phyloP scores from a whole-genome alignment of 1,140 invertebrate genomes.

The Hyles vespertilio region DNA sequence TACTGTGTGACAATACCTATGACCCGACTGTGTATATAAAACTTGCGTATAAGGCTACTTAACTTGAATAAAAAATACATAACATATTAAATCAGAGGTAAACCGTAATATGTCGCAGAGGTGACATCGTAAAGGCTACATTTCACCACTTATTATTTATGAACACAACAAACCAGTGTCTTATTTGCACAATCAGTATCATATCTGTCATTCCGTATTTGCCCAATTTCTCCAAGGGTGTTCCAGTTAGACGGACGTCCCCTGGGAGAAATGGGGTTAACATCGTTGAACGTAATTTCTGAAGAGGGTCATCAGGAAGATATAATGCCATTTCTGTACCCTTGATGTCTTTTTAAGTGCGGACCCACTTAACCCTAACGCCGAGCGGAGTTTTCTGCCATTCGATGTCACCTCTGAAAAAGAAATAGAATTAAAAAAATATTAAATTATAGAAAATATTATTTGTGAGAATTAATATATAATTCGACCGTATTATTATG shows the following conservation, averaged over 20 bases:
- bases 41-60: no score
- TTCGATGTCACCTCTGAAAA: constrained; percentile 30
- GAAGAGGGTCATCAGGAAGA: constrained; percentile 63
- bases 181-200: constrained; percentile 22
- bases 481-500: no score
- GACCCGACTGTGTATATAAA: no score
- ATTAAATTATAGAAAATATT: no score
- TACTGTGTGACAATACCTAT: no score
- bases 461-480: no score
- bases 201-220: constrained; percentile 22
- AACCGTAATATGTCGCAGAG: no score
- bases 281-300: constrained; percentile 51
- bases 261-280: constrained; percentile 38
- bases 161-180: constrained; percentile 2
- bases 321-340: constrained; percentile 66
- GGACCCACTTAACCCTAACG: constrained; percentile 62
- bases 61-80: no score
- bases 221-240: constrained; percentile 21
- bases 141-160: no score
- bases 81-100: no score
- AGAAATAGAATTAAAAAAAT: constrained; percentile 25
- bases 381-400: constrained; percentile 28
- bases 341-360: constrained; percentile 68
- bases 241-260: constrained; percentile 28
- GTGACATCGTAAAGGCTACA: no score